phyloP scores from a whole-genome alignment of 2,888 invertebrate species.

The Argyresthia goedartella region DNA sequence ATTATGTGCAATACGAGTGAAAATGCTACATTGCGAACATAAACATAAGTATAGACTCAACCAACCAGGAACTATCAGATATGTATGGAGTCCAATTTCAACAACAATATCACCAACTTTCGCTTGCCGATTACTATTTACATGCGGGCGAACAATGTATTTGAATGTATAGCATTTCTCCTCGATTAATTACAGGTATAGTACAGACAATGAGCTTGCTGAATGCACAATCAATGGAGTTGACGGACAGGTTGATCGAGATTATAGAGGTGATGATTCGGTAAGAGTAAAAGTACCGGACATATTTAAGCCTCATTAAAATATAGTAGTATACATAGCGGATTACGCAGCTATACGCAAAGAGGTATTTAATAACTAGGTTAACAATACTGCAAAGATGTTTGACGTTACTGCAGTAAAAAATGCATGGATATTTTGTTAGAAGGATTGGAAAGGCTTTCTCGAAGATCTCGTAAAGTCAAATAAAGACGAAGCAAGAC shows the following conservation, averaged over 20 bases:
- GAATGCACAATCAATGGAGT: constrained; percentile 11
- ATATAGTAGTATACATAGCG: background rate
- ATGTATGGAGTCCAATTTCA: no score
- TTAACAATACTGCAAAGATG: background rate
- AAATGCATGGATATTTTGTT: background rate
- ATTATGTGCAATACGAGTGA: no score
- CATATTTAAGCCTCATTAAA: background rate
- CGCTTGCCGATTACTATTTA: constrained; percentile 16
- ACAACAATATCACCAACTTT: constrained; percentile 28
- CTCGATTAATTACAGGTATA: constrained; percentile 25
- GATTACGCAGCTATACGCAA: background rate
- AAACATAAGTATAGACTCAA: no score
- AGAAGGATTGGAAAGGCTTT: background rate
- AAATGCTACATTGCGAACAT: no score
- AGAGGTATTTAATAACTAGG: background rate
- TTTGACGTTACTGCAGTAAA: background rate
- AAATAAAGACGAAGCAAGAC: no score
- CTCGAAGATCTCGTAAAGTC: no score
- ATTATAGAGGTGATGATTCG: constrained; percentile 5
- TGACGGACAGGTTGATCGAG: constrained; percentile 13
- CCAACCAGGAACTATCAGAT: no score
- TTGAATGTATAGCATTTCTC: constrained; percentile 18
- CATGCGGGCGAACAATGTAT: constrained; percentile 22
- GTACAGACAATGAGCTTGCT: constrained; percentile 8
- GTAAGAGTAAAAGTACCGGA: constrained; percentile 1